phyloP scores from a whole-genome alignment of 1,140 invertebrate species.

The Tetragnatha versicolor region DNA sequence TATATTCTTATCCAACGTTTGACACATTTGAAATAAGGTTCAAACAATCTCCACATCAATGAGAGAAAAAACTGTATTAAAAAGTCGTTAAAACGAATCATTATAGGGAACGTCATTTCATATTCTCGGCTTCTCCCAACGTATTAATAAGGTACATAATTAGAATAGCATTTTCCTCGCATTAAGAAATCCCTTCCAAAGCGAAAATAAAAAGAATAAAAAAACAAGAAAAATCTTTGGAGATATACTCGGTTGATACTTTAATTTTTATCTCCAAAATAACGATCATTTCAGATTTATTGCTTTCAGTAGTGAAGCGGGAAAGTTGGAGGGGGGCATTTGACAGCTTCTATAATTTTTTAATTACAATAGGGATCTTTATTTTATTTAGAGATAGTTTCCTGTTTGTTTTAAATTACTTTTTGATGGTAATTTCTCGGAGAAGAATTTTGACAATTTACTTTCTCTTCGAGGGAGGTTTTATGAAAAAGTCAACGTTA shows the following conservation, averaged over 20 bases:
- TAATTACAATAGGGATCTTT: constrained; percentile 29
- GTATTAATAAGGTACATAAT: constrained; percentile 48
- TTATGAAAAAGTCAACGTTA: too few species aligned
- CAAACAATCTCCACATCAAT: constrained; percentile 36
- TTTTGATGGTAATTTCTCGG: not conserved
- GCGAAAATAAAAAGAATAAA: not conserved
- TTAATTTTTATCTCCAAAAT: constrained; percentile 37
- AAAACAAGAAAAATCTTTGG: constrained; percentile 4
- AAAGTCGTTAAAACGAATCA: constrained; percentile 37
- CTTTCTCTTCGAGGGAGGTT: not conserved
- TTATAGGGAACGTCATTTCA: constrained; percentile 27
- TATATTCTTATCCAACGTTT: not conserved
- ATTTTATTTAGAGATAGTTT: not conserved
- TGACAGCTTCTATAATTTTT: constrained; percentile 33
- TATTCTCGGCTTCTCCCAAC: constrained; percentile 15
- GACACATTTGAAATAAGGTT: constrained; percentile 13
- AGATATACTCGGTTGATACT: not conserved
- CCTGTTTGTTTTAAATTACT: constrained; percentile 13
- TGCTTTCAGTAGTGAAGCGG: not conserved
- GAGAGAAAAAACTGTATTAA: constrained; percentile 41
- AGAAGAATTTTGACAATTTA: not conserved
- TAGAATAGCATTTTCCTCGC: constrained; percentile 36
- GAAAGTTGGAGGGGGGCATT: not conserved
- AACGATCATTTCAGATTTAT: constrained; percentile 44
- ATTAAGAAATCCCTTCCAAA: constrained; percentile 1